Base-by-base conservation (phyloP, 2,888 invertebrate genomes). In the Scaptomyza reducta region DNA sequence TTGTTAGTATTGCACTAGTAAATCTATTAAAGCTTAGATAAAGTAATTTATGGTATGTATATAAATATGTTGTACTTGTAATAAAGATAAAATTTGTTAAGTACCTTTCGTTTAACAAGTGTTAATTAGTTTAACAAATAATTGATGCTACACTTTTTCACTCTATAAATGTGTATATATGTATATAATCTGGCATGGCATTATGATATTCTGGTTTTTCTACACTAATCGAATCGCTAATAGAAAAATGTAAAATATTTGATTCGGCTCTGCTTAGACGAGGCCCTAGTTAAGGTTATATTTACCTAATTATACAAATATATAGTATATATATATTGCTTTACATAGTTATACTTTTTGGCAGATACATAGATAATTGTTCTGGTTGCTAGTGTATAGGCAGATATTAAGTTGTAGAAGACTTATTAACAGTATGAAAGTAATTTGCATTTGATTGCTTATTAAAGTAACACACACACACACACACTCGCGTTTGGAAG, bases 1-100 rank as follows among this genome's bases (percentile, higher is more conserved):
- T 44, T 53, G 6, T 50, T 41, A 13, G 38, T 62, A 22, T 68
- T 45, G 83, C 84, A 76, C 88, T 85, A 77, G 41, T 67, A 55
- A 85, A 74, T 73, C 84, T 85, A 85, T 85, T 85, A 85, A 85
- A 88, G 84, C 84, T 85, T 83, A 88, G 84, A 69, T 80, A 85
- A 88, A 80, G 76, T 75, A 73, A 75, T 62, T 10, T 67, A 53
- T 61, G 35, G n/a, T 68, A 60, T 66, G 40, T 61, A 54, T 58
- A 46, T 59, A 29, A 71, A 59, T 78, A 51, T 56, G 42, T 60
- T 81, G 60, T 72, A 74, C 60, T 74, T 68, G 70, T 87, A 82
- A 79, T 85, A 84, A 84, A 87, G 79, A 82, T 84, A 82, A 87
- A 84, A 84, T 84, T 74, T 79, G 66, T 67, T 73, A 76, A 86